Evolutionary conservation across 2,797 vertebrate species (phyloP), one percentile per base, ranked within the genome.

Genomic region (Oryzias sinensis): DNA sequence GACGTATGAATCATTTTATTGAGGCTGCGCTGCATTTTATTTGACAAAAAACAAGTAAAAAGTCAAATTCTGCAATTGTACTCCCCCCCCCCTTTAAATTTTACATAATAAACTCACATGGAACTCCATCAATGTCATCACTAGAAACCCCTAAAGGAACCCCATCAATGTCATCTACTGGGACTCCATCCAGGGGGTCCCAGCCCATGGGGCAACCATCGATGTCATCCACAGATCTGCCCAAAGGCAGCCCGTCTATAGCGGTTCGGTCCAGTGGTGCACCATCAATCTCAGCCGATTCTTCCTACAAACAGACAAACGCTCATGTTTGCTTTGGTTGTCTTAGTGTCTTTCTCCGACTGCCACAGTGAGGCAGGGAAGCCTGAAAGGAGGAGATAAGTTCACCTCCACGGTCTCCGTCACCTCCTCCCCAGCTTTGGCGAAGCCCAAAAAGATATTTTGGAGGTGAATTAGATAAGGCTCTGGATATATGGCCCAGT

Each of bases 401-500:
- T 76, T 83, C 60, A 92, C 92, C 87, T 93, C 74, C 15, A 61
- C 45, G 0, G 43, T 68, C 22, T 88, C 88, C 1, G 73, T 55
- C 17, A 70, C 17, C 68, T 92, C 91, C 57, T 93, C 91, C 20
- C 71, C 89, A 4, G 72, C 77, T 82, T 91, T 92, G 53, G 87
- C 72, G 5, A 88, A 87, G 57, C 93, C 93, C 76, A 93, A 87
- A 65, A 93, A 94, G 76, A 93, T 90, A 69, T 94, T 94, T 60
- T 94, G 93, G 51, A 93, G 84, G 76, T 90, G 90, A 77, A 94
- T 92, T 46, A 94, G 84, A 77, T 91, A 93, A 62, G 90, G 83
- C 62, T 92, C 87, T 0, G 93, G 93, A 68, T 94, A 94, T 56
- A 94, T 88, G 65, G 92, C 90, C 93, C 93, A 94, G 79, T 94